Conservation (phyloP, 2,888 invertebrate genomes). For the Drosophila anceps region DNA sequence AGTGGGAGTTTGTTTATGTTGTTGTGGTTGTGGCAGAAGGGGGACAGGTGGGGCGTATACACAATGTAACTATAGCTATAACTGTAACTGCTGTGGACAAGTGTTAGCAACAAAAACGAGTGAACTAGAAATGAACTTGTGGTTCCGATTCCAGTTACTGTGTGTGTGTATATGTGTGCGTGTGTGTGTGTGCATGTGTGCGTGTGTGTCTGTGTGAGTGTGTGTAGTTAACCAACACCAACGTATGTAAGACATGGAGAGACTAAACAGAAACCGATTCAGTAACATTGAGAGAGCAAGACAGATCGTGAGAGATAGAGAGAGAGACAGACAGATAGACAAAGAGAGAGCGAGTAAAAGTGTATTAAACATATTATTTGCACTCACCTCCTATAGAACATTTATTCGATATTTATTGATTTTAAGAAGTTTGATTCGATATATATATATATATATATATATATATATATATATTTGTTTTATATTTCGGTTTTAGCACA, state of each 20-base stretch:
- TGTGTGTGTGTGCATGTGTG: no score
- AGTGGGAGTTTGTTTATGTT: conserved; percentile 6
- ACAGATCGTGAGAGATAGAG: conserved; percentile 19
- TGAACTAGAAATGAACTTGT: conserved; percentile 15
- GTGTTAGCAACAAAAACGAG: conserved; percentile 14
- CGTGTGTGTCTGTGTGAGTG: conserved; percentile 9
- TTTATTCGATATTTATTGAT: conserved; percentile 15
- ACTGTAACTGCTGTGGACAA: conserved; percentile 10
- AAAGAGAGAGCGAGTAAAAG: conserved; percentile 49
- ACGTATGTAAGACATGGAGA: conserved; percentile 37
- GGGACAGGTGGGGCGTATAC: conserved; percentile 10
- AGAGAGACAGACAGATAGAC: conserved; percentile 31
- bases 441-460: no score
- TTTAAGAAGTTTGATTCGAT: conserved; percentile 39
- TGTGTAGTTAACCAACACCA: conserved; percentile 69
- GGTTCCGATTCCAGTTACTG: conserved; percentile 3
- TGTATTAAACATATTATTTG: conserved; percentile 55
- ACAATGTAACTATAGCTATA: conserved; percentile 28
- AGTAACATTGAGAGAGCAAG: conserved; percentile 17
- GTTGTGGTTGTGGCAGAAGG: conserved; percentile 10
- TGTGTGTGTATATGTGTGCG: neutral
- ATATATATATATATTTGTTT: no score
- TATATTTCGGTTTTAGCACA: conserved; percentile 68
- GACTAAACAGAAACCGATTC: conserved; percentile 30
- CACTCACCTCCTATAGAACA: conserved; percentile 83